Base-by-base conservation (phyloP, 2,888 invertebrate genomes). In the Flexamia atlantica region DNA sequence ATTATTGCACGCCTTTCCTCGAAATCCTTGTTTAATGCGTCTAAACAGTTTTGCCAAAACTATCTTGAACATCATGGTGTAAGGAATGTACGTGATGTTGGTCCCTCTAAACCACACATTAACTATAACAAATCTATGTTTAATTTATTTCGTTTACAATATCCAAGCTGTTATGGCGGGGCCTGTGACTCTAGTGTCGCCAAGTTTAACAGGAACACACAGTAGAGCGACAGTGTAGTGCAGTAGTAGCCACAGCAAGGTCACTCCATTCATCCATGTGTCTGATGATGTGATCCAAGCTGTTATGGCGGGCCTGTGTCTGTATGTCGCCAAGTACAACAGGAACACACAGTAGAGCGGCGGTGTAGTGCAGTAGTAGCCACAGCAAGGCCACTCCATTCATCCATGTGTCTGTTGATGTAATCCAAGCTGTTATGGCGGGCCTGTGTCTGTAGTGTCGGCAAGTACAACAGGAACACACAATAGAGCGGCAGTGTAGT, bases 351-450 rank as follows among this genome's bases (percentile, higher is more conserved):
- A 57, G 57, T 57, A 57, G 57, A 7, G 57, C 12, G 20, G 23
- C 57, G 23, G 20, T 57, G 32, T 17, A 68, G 68, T n/a, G 32
- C 9, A 17, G 57, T 57, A 57, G 57, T 57, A 72, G 57, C 57
- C 20, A 57, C 23, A 57, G 20, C 68, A 68, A 68, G 68, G 30
- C 17, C 68, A 28, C 30, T 68, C 68, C 68, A 68, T 68, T 68
- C 68, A 68, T 68, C 68, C 68, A 36, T 68, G 68, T 68, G 68
- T 30, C 68, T 68, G 68, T 30, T 68, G 68, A 68, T 68, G 68
- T 68, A 68, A 68, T 68, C 68, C 68, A 68, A 68, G 68, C 30
- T 68, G 68, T 68, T 20, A 57, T 57, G 25, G 20, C 57, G 20
- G 57, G n/a, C 10, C 1, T 7, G 20, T 23, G 2, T 5, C 1